Percentiles rank a stretch among this genome's conserved stretches.
Evolutionary conservation across 2,888 invertebrate genomes (phyloP).

Genomic region (Xanthia icteritia): DNA sequence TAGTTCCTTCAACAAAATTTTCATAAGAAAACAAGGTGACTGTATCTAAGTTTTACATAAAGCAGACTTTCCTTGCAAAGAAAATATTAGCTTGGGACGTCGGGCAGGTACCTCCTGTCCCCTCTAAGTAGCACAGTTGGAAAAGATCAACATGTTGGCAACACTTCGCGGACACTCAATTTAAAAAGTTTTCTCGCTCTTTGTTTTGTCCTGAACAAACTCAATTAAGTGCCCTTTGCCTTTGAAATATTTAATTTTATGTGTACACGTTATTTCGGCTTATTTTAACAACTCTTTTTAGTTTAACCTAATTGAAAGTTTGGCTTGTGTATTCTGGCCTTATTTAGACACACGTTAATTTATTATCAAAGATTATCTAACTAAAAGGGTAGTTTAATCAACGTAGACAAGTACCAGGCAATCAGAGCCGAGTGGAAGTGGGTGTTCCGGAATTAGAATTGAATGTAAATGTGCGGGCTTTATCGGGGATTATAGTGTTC

Average conservation of each 20-base stretch:
- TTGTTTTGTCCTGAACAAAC: constrained; percentile 91
- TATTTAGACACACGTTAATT: constrained; percentile 59
- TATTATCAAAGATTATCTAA: constrained; percentile 64
- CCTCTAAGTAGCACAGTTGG: constrained; percentile 74
- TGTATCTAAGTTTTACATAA: constrained; percentile 62
- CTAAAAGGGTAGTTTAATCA: constrained; percentile 86
- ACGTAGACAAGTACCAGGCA: constrained; percentile 86
- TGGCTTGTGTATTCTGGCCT: constrained; percentile 13
- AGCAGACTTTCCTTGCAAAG: constrained; percentile 75
- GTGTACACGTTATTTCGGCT: constrained; percentile 66
- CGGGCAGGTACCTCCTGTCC: constrained; percentile 73
- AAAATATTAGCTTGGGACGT: constrained; percentile 85
- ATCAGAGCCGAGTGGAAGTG: constrained; percentile 86
- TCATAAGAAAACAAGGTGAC: constrained; percentile 51
- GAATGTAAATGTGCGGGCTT: constrained; percentile 91
- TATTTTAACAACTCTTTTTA: constrained; percentile 51
- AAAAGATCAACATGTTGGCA: constrained; percentile 90
- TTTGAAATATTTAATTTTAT: constrained; percentile 85
- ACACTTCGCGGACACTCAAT: constrained; percentile 90
- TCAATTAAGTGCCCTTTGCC: constrained; percentile 89
- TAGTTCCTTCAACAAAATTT: constrained; percentile 17
- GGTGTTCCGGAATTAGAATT: constrained; percentile 89
- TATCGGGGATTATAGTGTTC: constrained; percentile 91
- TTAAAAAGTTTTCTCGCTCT: constrained; percentile 88
- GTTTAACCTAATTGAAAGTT: constrained; percentile 56